Evolutionary conservation across 2,888 invertebrate genomes (phyloP).

Genomic region (Lasioglossum pauxillum): DNA sequence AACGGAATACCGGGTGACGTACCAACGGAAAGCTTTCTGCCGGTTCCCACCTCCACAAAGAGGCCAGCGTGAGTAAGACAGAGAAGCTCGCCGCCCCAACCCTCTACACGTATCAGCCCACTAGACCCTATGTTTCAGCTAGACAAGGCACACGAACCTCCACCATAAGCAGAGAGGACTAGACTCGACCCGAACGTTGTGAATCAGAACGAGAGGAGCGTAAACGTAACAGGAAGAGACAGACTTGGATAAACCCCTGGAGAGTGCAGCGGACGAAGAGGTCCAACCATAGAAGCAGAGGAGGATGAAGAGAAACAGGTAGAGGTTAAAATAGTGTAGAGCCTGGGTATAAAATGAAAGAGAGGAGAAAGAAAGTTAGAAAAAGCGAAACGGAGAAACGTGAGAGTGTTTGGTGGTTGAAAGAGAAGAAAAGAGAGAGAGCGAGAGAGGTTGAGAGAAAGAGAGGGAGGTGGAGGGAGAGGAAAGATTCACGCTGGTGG

Average conservation of each 20-base stretch:
- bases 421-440: too few species aligned
- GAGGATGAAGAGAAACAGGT: not conserved
- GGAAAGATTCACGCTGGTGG: not conserved
- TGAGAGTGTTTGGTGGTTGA: not conserved
- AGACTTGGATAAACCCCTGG: not conserved
- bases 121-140: not conserved
- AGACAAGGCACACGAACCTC: not conserved
- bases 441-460: not conserved
- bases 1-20: not conserved
- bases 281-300: not conserved
- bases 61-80: not conserved
- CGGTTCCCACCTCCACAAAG: not conserved
- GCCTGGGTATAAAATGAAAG: not conserved
- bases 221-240: slow-evolving; percentile 27
- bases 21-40: slow-evolving; percentile 1
- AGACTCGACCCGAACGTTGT: not conserved
- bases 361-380: not conserved
- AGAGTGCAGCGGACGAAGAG: not conserved
- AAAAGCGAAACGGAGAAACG: not conserved
- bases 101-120: not conserved
- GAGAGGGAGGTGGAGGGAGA: slow-evolving; percentile 4
- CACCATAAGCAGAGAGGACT: not conserved
- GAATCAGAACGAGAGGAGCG: not conserved
- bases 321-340: not conserved
- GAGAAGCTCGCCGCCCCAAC: not conserved